Conservation (phyloP, 2,113 vertebrate species). For the Corythaeola cristata region DNA sequence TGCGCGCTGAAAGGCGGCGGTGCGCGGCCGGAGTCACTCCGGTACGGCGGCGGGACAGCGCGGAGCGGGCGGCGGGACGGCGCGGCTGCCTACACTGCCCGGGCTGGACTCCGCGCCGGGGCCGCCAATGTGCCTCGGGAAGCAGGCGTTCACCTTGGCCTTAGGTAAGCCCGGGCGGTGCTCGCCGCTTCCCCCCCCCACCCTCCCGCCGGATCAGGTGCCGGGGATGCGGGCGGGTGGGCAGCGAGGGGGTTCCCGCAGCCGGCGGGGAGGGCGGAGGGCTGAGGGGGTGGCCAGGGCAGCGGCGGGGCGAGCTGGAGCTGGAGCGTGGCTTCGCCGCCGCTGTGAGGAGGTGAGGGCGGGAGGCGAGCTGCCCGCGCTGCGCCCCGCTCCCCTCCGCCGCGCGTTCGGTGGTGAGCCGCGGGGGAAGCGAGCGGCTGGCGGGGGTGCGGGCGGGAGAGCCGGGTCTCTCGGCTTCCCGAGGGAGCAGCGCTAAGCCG, state of each 20-base stretch:
- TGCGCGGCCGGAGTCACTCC: constrained; percentile 47
- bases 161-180: constrained; percentile 51
- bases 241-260: neutral
- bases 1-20: constrained; percentile 69
- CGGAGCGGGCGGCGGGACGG: neutral
- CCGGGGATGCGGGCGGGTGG: neutral
- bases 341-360: neutral
- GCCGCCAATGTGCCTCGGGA: constrained; percentile 44
- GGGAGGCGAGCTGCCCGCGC: neutral
- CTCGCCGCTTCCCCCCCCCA: neutral
- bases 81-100: constrained; percentile 12
- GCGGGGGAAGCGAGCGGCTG: neutral
- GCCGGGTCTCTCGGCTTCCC: neutral
- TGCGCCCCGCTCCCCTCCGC: neutral
- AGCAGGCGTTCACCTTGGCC: constrained; percentile 36
- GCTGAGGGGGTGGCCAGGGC: neutral
- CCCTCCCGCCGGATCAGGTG: neutral
- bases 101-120: constrained; percentile 26
- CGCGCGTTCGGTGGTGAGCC: neutral
- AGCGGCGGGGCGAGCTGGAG: too few species aligned
- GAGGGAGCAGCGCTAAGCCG: neutral
- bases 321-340: neutral
- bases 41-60: constrained; percentile 17
- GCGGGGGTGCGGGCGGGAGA: neutral
- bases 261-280: neutral